These are phyloP conservation scores for Tragopan temminckii DNA, from an alignment of 2,797 vertebrate genomes.

Conservation along the genomic window DNA sequence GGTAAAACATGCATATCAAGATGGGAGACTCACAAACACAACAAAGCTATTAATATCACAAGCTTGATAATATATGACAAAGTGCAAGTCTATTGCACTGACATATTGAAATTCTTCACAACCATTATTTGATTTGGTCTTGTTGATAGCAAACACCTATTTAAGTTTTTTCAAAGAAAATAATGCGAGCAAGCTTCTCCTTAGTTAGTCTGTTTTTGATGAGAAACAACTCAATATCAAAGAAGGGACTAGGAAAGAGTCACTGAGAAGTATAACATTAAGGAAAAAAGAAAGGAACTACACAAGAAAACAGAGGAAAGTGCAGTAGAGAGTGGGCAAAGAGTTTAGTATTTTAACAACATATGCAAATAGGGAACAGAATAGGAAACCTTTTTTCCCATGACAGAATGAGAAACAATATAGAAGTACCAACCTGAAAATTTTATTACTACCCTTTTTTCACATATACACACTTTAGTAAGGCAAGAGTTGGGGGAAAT, in stretches of 20 bases:
- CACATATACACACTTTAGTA: background rate
- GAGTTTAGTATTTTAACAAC: background rate
- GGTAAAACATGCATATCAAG: background rate
- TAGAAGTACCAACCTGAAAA: background rate
- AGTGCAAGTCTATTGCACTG: background rate
- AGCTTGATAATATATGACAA: background rate
- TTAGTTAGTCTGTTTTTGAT: too few relatives aligned
- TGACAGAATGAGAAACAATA: background rate
- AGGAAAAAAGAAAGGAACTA: background rate
- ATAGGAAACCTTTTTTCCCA: background rate
- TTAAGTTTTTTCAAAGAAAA: slow-evolving; percentile 3
- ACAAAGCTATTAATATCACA: background rate
- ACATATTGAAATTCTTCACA: background rate
- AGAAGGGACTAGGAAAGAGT: background rate
- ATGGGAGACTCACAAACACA: background rate
- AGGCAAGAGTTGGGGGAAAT: background rate
- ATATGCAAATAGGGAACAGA: background rate
- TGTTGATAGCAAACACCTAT: background rate
- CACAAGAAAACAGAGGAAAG: background rate
- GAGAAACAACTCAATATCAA: background rate
- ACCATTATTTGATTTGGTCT: background rate
- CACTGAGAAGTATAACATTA: background rate
- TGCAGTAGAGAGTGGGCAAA: background rate
- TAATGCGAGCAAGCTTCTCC: background rate
- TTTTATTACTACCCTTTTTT: background rate